Evolutionary conservation across 2,888 invertebrate genomes (phyloP).

Genomic region (Formica aserva): DNA sequence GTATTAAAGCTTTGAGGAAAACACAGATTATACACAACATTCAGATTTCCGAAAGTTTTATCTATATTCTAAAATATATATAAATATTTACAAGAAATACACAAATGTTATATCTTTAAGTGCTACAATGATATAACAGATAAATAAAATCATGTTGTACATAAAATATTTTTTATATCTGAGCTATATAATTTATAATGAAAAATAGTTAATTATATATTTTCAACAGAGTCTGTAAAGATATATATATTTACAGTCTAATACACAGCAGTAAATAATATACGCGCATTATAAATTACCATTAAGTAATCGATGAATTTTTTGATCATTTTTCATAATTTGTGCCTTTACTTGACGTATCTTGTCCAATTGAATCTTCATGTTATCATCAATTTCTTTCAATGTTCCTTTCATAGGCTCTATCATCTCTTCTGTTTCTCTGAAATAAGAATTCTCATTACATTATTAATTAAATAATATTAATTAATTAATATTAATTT

Average conservation of each 20-base stretch:
- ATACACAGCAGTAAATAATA: not conserved
- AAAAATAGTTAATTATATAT: not conserved
- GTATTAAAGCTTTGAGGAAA: conserved; percentile 2
- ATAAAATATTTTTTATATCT: conserved; percentile 26
- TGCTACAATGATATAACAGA: not conserved
- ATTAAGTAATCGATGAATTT: conserved; percentile 88
- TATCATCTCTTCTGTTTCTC: conserved; percentile 91
- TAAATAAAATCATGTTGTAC: conserved; percentile 21
- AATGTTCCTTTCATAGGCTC: conserved; percentile 92
- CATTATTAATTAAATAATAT: not conserved
- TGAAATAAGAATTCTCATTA: conserved; percentile 84
- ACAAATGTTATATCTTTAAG: not conserved
- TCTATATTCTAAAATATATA: conserved; percentile 33
- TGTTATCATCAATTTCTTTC: conserved; percentile 91
- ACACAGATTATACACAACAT: not conserved
- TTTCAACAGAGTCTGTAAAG: conserved; percentile 18
- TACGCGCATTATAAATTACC: conserved; percentile 68
- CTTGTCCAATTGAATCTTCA: conserved; percentile 91
- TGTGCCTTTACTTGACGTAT: conserved; percentile 91
- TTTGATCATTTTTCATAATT: conserved; percentile 92
- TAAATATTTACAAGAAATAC: conserved; percentile 32
- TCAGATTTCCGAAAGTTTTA: conserved; percentile 1
- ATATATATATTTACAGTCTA: conserved; percentile 35
- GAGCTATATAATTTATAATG: conserved; percentile 1
- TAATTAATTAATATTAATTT: not conserved